These are phyloP conservation scores for Tachina grossa DNA, from an alignment of 2,888 invertebrate species.

Conservation along the genomic window DNA sequence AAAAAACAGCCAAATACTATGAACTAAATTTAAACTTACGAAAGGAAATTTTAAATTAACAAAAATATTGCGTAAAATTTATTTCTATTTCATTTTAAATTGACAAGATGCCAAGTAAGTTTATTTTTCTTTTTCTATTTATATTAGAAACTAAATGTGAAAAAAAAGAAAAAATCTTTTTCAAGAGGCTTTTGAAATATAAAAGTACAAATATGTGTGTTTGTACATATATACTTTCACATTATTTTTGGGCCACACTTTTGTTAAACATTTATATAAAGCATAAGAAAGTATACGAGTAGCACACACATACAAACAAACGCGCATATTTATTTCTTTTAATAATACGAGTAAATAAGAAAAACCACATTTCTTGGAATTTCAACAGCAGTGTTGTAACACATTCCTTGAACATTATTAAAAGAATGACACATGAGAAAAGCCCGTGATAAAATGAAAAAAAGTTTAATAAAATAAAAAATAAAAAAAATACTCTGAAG, in stretches of 20 bases:
- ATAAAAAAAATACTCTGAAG: neutral
- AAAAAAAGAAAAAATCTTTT: neutral
- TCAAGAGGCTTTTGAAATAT: constrained; percentile 37
- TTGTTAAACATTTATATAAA: constrained; percentile 45
- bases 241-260: constrained; percentile 17
- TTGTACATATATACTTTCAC: neutral
- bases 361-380: constrained; percentile 12
- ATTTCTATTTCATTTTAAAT: constrained; percentile 24
- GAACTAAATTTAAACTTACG: constrained; percentile 58
- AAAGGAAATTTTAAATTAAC: constrained; percentile 43
- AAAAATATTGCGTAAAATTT: constrained; percentile 62
- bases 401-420: constrained; percentile 24
- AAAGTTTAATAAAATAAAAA: neutral
- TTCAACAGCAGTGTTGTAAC: constrained; percentile 3
- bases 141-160: constrained; percentile 41
- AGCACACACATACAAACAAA: neutral
- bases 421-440: constrained; percentile 51
- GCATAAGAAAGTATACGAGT: constrained; percentile 17
- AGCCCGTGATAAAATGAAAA: constrained; percentile 22
- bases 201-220: neutral
- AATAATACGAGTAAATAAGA: neutral
- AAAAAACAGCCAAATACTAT: constrained; percentile 37
- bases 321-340: neutral
- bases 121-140: constrained; percentile 17
- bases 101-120: constrained; percentile 61